These are phyloP conservation scores for Cydia fagiglandana DNA, from an alignment of 1,140 invertebrate genomes.

Conservation along the genomic window DNA sequence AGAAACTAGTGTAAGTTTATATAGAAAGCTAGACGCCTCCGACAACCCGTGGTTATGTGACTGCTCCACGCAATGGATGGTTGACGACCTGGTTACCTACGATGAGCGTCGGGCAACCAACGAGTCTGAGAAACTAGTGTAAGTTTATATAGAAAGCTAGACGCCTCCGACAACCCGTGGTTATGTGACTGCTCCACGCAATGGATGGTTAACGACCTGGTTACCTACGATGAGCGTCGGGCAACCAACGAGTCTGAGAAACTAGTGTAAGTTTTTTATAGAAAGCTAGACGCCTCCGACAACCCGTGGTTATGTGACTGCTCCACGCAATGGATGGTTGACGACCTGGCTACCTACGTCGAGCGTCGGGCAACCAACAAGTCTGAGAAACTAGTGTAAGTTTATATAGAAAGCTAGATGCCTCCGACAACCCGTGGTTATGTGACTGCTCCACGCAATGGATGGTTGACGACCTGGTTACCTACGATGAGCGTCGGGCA, in stretches of 20 bases:
- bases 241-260: slow-evolving; percentile 47
- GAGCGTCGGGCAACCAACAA: slow-evolving; percentile 48
- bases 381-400: slow-evolving; percentile 61
- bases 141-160: slow-evolving; percentile 39
- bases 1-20: slow-evolving; percentile 59
- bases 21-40: too few species aligned
- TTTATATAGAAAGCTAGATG: not conserved
- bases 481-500: slow-evolving; percentile 59
- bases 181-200: slow-evolving; percentile 79
- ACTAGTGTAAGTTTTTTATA: slow-evolving; percentile 58
- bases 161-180: too few species aligned
- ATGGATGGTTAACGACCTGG: slow-evolving; percentile 83
- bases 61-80: slow-evolving; percentile 85
- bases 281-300: too few species aligned
- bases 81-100: slow-evolving; percentile 80
- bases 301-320: slow-evolving; percentile 39
- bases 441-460: slow-evolving; percentile 82
- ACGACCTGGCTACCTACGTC: slow-evolving; percentile 78
- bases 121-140: slow-evolving; percentile 57
- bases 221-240: slow-evolving; percentile 69
- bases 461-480: slow-evolving; percentile 82
- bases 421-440: too few species aligned
- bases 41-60: too few species aligned
- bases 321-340: slow-evolving; percentile 86
- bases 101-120: slow-evolving; percentile 55